These are phyloP conservation scores for Propithecus coquereli DNA, from an alignment of 2,113 vertebrate species.

Conservation along the genomic window DNA sequence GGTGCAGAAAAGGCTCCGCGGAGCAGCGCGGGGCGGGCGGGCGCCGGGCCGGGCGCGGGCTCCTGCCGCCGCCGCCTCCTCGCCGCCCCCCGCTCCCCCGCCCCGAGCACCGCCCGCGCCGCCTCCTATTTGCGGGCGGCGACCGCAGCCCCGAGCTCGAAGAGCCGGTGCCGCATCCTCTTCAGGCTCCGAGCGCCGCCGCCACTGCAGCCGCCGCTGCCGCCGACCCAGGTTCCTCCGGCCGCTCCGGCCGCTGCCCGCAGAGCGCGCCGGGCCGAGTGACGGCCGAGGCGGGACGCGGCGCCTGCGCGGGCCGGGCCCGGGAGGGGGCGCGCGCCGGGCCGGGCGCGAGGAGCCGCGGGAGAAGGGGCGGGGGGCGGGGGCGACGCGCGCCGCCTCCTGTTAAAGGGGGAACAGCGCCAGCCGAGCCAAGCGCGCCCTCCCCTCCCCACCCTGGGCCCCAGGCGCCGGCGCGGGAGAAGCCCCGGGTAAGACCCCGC, in stretches of 20 bases:
- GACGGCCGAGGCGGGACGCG: conserved; percentile 67
- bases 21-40: conserved; percentile 56
- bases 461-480: conserved; percentile 67
- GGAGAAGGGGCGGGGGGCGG: conserved; percentile 70
- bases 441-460: conserved; percentile 56
- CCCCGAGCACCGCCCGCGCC: conserved; percentile 57
- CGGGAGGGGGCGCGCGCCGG: conserved; percentile 68
- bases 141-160: conserved; percentile 51
- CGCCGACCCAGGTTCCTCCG: conserved; percentile 34
- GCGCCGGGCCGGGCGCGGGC: conserved; percentile 45
- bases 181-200: background rate
- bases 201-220: conserved; percentile 14
- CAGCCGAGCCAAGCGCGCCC: conserved; percentile 58
- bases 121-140: conserved; percentile 69
- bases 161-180: conserved; percentile 62
- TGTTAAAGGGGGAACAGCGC: conserved; percentile 75
- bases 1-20: conserved; percentile 64
- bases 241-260: conserved; percentile 73
- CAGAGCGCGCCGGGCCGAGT: conserved; percentile 72
- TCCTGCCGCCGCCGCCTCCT: conserved; percentile 56
- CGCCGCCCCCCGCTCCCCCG: conserved; percentile 45
- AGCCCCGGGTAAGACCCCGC: conserved; percentile 71
- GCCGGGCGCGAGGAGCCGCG: conserved; percentile 66
- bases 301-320: conserved; percentile 71
- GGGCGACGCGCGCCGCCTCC: conserved; percentile 74